Conservation (phyloP, 2,888 invertebrate species). For the Drosophila melanocephala region DNA sequence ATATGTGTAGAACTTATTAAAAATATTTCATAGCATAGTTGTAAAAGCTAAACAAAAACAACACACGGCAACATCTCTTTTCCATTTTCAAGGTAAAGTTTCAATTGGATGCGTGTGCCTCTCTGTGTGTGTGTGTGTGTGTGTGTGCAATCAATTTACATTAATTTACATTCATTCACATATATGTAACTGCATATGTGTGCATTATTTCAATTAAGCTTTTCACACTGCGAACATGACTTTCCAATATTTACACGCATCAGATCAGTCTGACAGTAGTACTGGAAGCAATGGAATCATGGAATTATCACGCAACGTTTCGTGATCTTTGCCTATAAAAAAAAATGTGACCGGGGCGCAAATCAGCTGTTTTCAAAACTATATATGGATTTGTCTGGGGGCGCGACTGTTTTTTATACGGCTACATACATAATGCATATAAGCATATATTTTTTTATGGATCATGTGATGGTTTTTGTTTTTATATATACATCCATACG, state of each 20-base stretch:
- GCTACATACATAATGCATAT: constrained; percentile 6
- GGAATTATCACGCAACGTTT: constrained; percentile 61
- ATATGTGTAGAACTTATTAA: constrained; percentile 28
- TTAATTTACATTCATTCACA: constrained; percentile 12
- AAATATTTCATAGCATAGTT: constrained; percentile 45
- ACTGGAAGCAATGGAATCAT: constrained; percentile 43
- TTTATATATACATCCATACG: constrained; percentile 18
- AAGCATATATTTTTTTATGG: constrained; percentile 24
- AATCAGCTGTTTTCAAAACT: constrained; percentile 64
- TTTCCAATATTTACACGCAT: constrained; percentile 19
- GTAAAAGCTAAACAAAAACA: constrained; percentile 16
- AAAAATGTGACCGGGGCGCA: constrained; percentile 13
- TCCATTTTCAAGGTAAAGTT: constrained; percentile 66
- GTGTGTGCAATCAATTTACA: constrained; percentile 22
- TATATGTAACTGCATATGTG: background rate
- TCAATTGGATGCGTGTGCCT: constrained; percentile 34
- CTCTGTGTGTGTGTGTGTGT: background rate
- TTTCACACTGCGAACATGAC: constrained; percentile 23
- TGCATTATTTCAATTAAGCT: constrained; percentile 48
- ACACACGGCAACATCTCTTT: constrained; percentile 33
- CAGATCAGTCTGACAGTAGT: constrained; percentile 36
- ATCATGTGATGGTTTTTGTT: constrained; percentile 67
- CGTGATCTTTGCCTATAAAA: constrained; percentile 29
- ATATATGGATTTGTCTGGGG: constrained; percentile 34
- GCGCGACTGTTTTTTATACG: constrained; percentile 48